phyloP scores from a whole-genome alignment of 1,140 invertebrate genomes.

The Ridgeia piscesae region DNA sequence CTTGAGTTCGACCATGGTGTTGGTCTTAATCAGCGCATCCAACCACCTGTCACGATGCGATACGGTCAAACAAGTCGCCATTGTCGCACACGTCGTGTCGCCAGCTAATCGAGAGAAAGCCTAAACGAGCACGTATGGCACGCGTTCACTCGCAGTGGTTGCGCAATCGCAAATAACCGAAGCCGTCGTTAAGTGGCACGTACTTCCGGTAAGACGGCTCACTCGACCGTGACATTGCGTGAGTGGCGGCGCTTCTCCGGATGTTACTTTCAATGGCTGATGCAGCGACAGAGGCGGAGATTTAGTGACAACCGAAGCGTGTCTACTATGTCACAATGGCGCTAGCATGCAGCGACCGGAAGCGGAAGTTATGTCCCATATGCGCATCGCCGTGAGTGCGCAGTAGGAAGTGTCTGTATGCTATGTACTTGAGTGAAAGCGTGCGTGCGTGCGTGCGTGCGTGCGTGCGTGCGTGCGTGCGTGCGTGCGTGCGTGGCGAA shows the following conservation, averaged over 20 bases:
- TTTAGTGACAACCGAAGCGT: background rate
- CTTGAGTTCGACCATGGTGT: background rate
- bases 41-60: background rate
- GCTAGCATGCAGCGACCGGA: background rate
- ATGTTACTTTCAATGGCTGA: background rate
- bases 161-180: constrained; percentile 11
- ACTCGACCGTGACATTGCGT: background rate
- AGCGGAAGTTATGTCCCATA: background rate
- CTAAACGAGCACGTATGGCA: background rate
- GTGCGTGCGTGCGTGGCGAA: too few species aligned
- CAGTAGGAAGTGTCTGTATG: background rate
- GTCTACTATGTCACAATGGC: background rate
- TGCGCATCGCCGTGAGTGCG: background rate
- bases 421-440: background rate
- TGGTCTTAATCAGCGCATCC: background rate
- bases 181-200: constrained; percentile 16
- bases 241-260: background rate
- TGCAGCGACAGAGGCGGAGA: background rate
- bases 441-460: background rate
- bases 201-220: background rate
- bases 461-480: too few species aligned
- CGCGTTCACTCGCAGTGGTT: background rate
- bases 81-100: background rate
- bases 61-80: background rate
- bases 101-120: background rate